A percentile compares a stretch with the other conserved stretches of the same genome.
Evolutionary conservation across 1,140 invertebrate genomes (phyloP).

Genomic region (Temnothorax curvispinosus): DNA sequence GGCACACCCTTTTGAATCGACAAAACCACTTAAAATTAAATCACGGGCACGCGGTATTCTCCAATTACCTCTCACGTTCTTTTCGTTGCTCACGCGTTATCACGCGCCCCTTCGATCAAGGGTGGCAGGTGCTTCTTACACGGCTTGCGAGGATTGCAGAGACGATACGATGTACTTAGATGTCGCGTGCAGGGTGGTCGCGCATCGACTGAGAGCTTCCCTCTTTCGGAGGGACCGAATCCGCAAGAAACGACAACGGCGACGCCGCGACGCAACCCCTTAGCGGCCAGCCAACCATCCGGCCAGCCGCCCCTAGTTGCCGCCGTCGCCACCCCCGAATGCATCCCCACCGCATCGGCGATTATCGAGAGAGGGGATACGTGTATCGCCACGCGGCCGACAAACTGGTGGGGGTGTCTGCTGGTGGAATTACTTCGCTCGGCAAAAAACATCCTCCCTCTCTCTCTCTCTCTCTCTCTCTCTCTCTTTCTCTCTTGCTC

Average conservation of each 20-base stretch:
- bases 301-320: constrained; percentile 57
- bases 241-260: constrained; percentile 70
- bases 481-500: not conserved
- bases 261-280: constrained; percentile 73
- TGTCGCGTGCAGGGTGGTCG: constrained; percentile 62
- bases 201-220: constrained; percentile 78
- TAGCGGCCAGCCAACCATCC: constrained; percentile 67
- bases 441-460: constrained; percentile 65
- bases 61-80: constrained; percentile 47
- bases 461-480: not conserved
- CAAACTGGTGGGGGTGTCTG: constrained; percentile 77
- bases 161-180: constrained; percentile 9
- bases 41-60: not conserved
- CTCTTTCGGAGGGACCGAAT: constrained; percentile 63
- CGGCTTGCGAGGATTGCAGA: constrained; percentile 16
- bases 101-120: constrained; percentile 41
- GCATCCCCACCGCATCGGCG: constrained; percentile 57
- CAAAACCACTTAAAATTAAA: constrained; percentile 1
- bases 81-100: constrained; percentile 17
- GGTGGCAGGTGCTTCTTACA: not conserved
- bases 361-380: constrained; percentile 67
- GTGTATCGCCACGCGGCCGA: constrained; percentile 74
- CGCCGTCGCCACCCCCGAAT: constrained; percentile 63
- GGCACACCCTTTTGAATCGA: constrained; percentile 1
- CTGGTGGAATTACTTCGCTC: constrained; percentile 76